Evolutionary conservation across 2,113 vertebrate species (phyloP).

Genomic region (Synodontis membranacea): DNA sequence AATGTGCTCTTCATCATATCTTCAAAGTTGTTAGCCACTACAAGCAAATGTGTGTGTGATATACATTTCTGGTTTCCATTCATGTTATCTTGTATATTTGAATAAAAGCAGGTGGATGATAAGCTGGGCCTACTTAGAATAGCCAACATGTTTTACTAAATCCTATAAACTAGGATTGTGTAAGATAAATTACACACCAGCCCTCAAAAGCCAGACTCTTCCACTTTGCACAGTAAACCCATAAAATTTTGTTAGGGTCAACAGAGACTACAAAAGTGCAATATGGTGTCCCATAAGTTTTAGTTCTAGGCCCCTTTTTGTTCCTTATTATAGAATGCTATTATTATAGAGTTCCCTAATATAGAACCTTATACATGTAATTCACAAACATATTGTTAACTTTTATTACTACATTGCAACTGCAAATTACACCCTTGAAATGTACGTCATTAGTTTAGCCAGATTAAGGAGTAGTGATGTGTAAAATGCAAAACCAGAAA

Average conservation of each 20-base stretch:
- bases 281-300: not conserved
- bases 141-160: not conserved
- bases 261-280: not conserved
- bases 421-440: no score
- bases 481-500: not conserved
- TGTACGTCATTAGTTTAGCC: not conserved
- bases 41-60: not conserved
- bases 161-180: not conserved
- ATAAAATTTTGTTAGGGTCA: not conserved
- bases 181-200: not conserved
- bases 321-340: no score
- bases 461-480: not conserved
- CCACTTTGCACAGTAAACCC: not conserved
- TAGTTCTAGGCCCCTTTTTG: not conserved
- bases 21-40: not conserved
- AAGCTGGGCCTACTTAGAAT: not conserved
- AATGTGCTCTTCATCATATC: not conserved
- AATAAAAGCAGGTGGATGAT: not conserved
- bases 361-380: not conserved
- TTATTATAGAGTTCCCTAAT: no score
- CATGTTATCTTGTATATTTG: not conserved
- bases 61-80: not conserved
- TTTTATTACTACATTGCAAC: not conserved
- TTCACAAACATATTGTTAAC: not conserved
- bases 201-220: not conserved